Evolutionary conservation across 2,113 vertebrate species (phyloP), one percentile per base, ranked within the genome.

Genomic region (Ameiurus melas): DNA sequence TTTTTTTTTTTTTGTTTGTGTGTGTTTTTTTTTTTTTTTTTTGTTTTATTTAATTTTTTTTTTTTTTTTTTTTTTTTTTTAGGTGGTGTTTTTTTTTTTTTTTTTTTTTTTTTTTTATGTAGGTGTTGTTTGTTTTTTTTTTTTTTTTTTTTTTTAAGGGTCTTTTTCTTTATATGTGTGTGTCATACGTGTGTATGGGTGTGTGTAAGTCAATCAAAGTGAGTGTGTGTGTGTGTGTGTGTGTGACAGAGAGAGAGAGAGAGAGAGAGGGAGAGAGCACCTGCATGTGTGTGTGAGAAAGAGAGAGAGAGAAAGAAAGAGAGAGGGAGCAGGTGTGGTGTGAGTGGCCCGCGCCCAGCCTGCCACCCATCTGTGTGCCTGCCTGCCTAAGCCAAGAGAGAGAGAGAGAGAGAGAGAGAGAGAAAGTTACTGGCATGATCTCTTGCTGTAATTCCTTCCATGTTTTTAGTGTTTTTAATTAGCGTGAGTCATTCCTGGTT

Each of bases 291-390:
- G 77, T 47, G 60, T 58, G 43, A 13, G 39, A 20, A 39, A 19
- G 43, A 27, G 17, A 51, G 62, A n/a, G 39, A 20, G 5, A 51
- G 83, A 39, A 16, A 53, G 22, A 75, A 25, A 13, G 27, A 36
- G 66, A 70, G 85, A 77, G 75, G 93, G 93, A 95, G 95, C 95
- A 96, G 95, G 95, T 96, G 95, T 95, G 94, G 82, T 93, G 92
- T 94, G 90, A 89, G 92, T 94, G 94, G 91, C 94, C 93, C 93
- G 94, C 90, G 92, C 94, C 91, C 95, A 95, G 95, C 94, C 95
- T 96, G 94, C 93, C 92, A 94, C 95, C 95, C 95, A 96, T 96
- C 95, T 96, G 95, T 94, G 95, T 94, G 93, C 93, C 95, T 95
- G 94, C 94, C 92, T 94, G 90, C 91, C 92, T 94, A 91, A 94